Evolutionary conservation across 1,140 invertebrate species (phyloP), one percentile per base, ranked within the genome.

Genomic region (Octopus bimaculoides): DNA sequence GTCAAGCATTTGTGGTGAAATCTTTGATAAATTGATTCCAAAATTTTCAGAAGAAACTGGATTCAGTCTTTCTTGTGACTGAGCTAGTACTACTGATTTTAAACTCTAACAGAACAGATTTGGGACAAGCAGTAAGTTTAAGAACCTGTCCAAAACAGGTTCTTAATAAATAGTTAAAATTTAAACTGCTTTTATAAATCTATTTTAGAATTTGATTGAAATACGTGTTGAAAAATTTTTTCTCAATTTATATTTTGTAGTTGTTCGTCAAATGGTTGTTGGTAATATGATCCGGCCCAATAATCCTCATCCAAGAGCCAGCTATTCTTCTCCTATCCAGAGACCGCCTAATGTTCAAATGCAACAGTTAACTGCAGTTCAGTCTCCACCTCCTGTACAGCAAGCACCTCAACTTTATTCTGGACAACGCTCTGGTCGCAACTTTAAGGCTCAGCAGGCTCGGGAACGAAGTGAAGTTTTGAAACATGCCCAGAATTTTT

Each of bases 281-380:
- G 82, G 85, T 52, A 84, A 85, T 71, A 83, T 82, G 77, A 52
- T 84, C 12, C 79, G 85, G 69, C 77, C 82, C 20, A 82, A 77
- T 78, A 78, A 80, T 17, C 80, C 84, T 12, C 82, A 82, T 41
- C 80, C 81, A 56, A 80, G 80, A 75, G 79, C 79, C 74, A 56
- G 81, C 41, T 86, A 85, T 80, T 85, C 86, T 10, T 83, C 84
- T 75, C 85, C 86, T 20, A 87, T 87, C 52, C 86, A 87, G 80
- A 81, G 86, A 75, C 86, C 86, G 77, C 82, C 81, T 0, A 76
- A 54, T 52, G 61, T 78, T 20, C 81, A 81, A 54, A 77, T 76
- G 17, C 26, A 75, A 41, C 6, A 12, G 6, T 14, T 52, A 41
- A 52, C 74, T 17, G 41, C 41, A 20, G 7, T 52, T n/a, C 54